phyloP scores from a whole-genome alignment of 2,113 vertebrate genomes.

The Galeopterus variegatus region DNA sequence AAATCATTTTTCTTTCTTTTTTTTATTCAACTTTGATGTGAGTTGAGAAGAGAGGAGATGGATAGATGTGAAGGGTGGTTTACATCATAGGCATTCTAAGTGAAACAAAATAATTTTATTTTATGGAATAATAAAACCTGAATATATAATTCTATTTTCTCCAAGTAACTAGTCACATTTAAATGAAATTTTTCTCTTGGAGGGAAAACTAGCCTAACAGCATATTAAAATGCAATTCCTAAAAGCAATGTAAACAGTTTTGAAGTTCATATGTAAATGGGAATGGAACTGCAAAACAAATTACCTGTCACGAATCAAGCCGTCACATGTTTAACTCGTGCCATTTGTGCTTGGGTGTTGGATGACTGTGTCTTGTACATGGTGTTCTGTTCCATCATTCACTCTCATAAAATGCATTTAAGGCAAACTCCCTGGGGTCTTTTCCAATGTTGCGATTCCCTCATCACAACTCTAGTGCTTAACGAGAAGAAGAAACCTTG shows the following conservation, averaged over 20 bases:
- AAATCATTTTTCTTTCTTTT: conserved; percentile 41
- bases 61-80: conserved; percentile 47
- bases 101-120: conserved; percentile 73
- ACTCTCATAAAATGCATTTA: conserved; percentile 31
- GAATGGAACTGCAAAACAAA: conserved; percentile 67
- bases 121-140: conserved; percentile 77
- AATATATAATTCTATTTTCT: conserved; percentile 77
- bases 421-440: not conserved
- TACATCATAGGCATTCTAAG: conserved; percentile 51
- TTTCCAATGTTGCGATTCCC: not conserved
- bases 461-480: not conserved
- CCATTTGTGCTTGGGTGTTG: conserved; percentile 18
- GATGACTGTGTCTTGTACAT: not conserved
- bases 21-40: conserved; percentile 53
- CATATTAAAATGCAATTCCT: conserved; percentile 79
- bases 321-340: not conserved
- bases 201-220: conserved; percentile 69
- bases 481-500: not conserved
- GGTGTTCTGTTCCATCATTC: not conserved
- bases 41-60: conserved; percentile 37
- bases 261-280: conserved; percentile 78
- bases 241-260: conserved; percentile 81
- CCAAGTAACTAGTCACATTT: conserved; percentile 78
- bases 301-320: conserved; percentile 47
- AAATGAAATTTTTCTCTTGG: conserved; percentile 80